Conservation (phyloP, 2,888 invertebrate genomes). For the Phymatocera aterrima region DNA sequence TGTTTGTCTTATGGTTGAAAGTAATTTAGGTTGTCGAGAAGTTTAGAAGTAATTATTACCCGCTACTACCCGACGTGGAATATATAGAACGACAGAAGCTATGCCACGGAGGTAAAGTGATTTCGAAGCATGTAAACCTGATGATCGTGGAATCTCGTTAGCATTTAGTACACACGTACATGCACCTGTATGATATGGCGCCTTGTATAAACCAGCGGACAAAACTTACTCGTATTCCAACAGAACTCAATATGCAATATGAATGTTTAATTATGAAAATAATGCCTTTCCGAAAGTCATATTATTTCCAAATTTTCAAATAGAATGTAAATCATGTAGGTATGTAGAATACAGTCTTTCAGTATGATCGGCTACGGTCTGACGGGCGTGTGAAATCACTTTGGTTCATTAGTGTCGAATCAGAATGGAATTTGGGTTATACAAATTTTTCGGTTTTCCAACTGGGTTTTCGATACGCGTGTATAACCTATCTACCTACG, state of each 20-base stretch:
- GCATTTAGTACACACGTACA: not conserved
- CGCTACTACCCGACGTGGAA: not conserved
- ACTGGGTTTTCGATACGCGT: not conserved
- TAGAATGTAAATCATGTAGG: too few relatives aligned
- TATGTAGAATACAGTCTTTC: too few relatives aligned
- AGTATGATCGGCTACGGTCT: not conserved
- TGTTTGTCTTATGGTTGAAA: constrained; percentile 22
- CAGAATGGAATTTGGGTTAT: not conserved
- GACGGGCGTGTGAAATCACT: not conserved
- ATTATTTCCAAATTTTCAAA: too few relatives aligned
- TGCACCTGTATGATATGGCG: too few relatives aligned
- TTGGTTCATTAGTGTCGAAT: not conserved
- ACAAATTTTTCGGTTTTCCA: not conserved
- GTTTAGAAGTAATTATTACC: constrained; percentile 17
- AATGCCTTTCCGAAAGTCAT: too few relatives aligned
- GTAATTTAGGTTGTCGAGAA: constrained; percentile 24
- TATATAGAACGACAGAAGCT: not conserved
- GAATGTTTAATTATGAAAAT: too few relatives aligned
- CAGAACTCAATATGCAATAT: too few relatives aligned
- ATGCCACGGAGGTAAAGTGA: not conserved
- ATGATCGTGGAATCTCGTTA: constrained; percentile 1
- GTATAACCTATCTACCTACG: not conserved
- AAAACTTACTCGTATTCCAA: too few relatives aligned
- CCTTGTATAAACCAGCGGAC: too few relatives aligned
- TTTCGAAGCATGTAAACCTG: constrained; percentile 5